Conservation (phyloP, 2,888 invertebrate species). For the Cancer borealis region DNA sequence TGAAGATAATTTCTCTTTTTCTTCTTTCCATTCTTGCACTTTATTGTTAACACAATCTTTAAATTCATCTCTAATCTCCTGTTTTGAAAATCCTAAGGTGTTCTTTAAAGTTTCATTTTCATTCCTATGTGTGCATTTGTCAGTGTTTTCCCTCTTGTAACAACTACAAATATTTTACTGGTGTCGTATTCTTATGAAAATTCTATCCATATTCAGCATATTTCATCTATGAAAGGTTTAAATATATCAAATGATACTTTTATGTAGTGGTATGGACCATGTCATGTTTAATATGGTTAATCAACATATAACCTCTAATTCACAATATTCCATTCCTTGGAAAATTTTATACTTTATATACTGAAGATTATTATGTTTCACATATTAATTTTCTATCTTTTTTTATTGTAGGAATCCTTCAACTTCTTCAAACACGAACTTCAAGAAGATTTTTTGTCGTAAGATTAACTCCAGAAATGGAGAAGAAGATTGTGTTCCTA, state of each 20-base stretch:
- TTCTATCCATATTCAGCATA: no score
- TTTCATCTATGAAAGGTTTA: no score
- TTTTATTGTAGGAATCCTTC: constrained; percentile 83
- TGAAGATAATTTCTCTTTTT: no score
- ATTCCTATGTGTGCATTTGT: no score
- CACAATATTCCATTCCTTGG: neutral
- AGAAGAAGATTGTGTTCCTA: constrained; percentile 92
- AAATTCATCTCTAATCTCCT: no score
- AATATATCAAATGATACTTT: neutral
- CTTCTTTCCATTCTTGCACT: no score
- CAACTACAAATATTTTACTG: no score
- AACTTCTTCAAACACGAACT: constrained; percentile 91
- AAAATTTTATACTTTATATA: neutral
- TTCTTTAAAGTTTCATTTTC: no score
- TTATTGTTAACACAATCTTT: no score
- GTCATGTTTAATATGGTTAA: neutral
- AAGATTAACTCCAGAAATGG: constrained; percentile 94
- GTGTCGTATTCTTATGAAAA: no score
- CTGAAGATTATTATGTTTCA: neutral
- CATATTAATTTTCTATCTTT: neutral
- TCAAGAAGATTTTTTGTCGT: constrained; percentile 91
- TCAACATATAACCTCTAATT: neutral
- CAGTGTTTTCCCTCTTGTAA: no score
- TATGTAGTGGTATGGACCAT: neutral
- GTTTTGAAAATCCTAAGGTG: no score